A percentile compares a stretch with the other conserved stretches of the same genome.
Evolutionary conservation across 2,888 invertebrate genomes (phyloP).

Genomic region (Camptogramma bilineatum): DNA sequence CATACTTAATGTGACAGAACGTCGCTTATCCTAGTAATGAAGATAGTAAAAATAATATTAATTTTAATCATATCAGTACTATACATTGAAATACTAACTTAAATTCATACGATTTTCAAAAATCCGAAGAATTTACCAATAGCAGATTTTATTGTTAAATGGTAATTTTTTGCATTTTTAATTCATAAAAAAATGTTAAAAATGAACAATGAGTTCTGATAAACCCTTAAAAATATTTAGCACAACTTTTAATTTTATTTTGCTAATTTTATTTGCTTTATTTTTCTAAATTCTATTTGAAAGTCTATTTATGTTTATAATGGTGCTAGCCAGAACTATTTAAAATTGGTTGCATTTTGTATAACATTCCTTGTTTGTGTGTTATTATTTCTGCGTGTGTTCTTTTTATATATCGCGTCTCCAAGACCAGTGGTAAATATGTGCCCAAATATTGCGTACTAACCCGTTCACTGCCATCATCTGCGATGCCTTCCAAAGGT

Average conservation of each 20-base stretch:
- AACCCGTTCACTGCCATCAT: too few species aligned
- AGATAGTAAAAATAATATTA: too few species aligned
- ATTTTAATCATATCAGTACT: too few species aligned
- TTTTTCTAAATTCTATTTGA: neutral
- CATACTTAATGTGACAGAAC: too few species aligned
- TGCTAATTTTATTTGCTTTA: neutral
- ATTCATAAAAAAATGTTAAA: neutral
- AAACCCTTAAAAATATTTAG: neutral
- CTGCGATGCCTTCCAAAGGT: neutral
- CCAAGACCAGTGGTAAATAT: slow-evolving; percentile 2
- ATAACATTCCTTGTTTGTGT: slow-evolving; percentile 31
- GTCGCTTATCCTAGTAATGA: too few species aligned
- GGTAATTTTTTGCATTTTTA: neutral
- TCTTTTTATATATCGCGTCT: slow-evolving; percentile 7
- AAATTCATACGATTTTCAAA: neutral
- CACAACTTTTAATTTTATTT: neutral
- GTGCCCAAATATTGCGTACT: neutral
- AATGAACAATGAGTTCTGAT: neutral
- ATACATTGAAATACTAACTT: too few species aligned
- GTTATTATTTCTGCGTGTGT: slow-evolving; percentile 2
- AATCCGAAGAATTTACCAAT: neutral
- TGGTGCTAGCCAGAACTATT: slow-evolving; percentile 28
- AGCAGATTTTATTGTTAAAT: neutral
- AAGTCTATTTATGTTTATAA: slow-evolving; percentile 8
- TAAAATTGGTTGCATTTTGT: slow-evolving; percentile 29